These are phyloP conservation scores for Epsilonema sp. DNA, from an alignment of 2,888 invertebrate species.

Conservation along the genomic window DNA sequence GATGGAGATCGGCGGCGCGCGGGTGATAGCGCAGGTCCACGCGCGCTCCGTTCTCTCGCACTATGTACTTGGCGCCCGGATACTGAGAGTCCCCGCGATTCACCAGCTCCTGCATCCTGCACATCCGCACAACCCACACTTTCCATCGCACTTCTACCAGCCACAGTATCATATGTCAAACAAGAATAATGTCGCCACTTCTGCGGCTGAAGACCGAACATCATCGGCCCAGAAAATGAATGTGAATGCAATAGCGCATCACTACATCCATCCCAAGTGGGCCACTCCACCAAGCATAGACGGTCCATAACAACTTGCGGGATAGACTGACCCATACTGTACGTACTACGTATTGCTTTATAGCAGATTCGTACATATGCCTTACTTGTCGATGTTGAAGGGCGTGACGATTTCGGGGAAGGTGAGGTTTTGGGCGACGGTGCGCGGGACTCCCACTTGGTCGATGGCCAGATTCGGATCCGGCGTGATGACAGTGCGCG, in stretches of 20 bases:
- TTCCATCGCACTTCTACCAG: too few relatives aligned
- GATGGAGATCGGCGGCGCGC: conserved; percentile 81
- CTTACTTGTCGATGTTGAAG: conserved; percentile 81
- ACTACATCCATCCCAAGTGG: too few relatives aligned
- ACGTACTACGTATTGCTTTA: background rate
- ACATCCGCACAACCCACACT: too few relatives aligned
- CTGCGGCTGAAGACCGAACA: too few relatives aligned
- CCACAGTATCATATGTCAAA: too few relatives aligned
- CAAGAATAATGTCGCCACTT: too few relatives aligned
- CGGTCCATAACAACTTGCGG: too few relatives aligned
- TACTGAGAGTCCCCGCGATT: conserved; percentile 90
- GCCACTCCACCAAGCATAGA: too few relatives aligned
- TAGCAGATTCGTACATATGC: too few relatives aligned
- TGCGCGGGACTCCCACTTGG: conserved; percentile 90
- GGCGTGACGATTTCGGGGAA: conserved; percentile 98
- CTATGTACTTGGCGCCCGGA: conserved; percentile 97
- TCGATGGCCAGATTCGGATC: conserved; percentile 47
- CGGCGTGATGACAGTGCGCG: conserved; percentile 62
- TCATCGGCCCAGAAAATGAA: too few relatives aligned
- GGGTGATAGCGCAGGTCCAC: conserved; percentile 96
- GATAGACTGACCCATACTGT: background rate
- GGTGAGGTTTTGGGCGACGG: conserved; percentile 94
- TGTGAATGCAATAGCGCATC: too few relatives aligned
- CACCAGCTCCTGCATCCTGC: conserved; percentile 70
- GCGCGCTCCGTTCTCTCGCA: conserved; percentile 91